phyloP scores from a whole-genome alignment of 1,140 invertebrate genomes.

The Eubasilissa regina region DNA sequence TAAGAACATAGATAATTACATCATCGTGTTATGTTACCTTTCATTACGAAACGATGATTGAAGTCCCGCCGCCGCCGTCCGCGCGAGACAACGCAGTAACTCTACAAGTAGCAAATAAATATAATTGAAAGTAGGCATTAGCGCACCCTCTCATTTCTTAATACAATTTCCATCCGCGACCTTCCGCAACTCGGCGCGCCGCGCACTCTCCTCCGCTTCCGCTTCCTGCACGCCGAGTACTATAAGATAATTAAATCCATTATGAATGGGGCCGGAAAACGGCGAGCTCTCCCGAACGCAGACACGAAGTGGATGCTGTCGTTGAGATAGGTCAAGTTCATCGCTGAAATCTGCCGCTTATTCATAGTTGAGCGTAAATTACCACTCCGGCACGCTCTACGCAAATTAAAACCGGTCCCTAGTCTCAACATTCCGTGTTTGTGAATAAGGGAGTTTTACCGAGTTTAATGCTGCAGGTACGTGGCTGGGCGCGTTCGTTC shows the following conservation, averaged over 20 bases:
- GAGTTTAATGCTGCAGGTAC: conserved; percentile 45
- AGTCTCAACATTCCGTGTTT: conserved; percentile 52
- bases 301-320: conserved; percentile 4
- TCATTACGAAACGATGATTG: no score
- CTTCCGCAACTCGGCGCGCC: conserved; percentile 37
- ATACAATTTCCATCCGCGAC: conserved; percentile 44
- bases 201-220: not conserved
- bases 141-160: conserved; percentile 22
- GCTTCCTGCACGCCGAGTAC: conserved; percentile 39
- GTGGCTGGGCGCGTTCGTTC: conserved; percentile 42
- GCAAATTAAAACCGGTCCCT: conserved; percentile 53
- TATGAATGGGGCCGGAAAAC: conserved; percentile 55
- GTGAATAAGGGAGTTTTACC: conserved; percentile 58
- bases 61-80: not conserved
- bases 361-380: conserved; percentile 57
- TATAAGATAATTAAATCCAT: conserved; percentile 60
- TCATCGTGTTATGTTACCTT: no score
- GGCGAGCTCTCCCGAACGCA: conserved; percentile 8
- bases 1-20: no score
- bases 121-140: conserved; percentile 50
- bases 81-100: not conserved
- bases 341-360: conserved; percentile 54
- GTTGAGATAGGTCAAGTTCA: conserved; percentile 57
- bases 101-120: conserved; percentile 58
- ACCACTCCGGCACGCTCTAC: conserved; percentile 41